These are phyloP conservation scores for Scaptomyza flava DNA, from an alignment of 2,888 invertebrate genomes.

Conservation along the genomic window DNA sequence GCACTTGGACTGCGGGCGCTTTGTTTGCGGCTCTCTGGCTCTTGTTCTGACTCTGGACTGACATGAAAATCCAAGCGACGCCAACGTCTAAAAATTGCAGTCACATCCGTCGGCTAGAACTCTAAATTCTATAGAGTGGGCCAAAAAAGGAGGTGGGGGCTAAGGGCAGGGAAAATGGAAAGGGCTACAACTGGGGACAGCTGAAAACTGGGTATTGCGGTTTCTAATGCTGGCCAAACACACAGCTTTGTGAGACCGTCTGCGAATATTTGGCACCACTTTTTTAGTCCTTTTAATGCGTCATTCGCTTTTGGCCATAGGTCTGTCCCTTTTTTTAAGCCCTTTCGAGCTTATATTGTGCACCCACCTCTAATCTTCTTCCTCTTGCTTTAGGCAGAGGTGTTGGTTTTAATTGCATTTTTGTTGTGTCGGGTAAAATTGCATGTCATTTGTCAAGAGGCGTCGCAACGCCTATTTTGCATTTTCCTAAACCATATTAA, in stretches of 20 bases:
- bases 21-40: slow-evolving; percentile 67
- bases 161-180: neutral
- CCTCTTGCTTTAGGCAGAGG: slow-evolving; percentile 29
- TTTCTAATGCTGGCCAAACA: slow-evolving; percentile 39
- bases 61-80: slow-evolving; percentile 72
- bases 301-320: slow-evolving; percentile 30
- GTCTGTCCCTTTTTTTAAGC: slow-evolving; percentile 30
- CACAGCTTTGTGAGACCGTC: slow-evolving; percentile 60
- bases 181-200: slow-evolving; percentile 9
- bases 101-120: slow-evolving; percentile 63
- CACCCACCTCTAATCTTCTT: neutral
- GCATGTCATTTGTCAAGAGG: slow-evolving; percentile 75
- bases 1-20: slow-evolving; percentile 72
- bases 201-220: slow-evolving; percentile 25
- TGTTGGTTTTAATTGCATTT: slow-evolving; percentile 73
- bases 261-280: slow-evolving; percentile 56
- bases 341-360: slow-evolving; percentile 37
- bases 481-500: slow-evolving; percentile 76
- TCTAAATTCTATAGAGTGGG: neutral
- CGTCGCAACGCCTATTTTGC: slow-evolving; percentile 62
- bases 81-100: slow-evolving; percentile 70
- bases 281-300: slow-evolving; percentile 61
- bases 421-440: slow-evolving; percentile 64
- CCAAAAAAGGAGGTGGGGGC: neutral
- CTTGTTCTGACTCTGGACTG: slow-evolving; percentile 39